Base-by-base conservation (phyloP, 2,113 vertebrate genomes). In the Ptyas mucosa region DNA sequence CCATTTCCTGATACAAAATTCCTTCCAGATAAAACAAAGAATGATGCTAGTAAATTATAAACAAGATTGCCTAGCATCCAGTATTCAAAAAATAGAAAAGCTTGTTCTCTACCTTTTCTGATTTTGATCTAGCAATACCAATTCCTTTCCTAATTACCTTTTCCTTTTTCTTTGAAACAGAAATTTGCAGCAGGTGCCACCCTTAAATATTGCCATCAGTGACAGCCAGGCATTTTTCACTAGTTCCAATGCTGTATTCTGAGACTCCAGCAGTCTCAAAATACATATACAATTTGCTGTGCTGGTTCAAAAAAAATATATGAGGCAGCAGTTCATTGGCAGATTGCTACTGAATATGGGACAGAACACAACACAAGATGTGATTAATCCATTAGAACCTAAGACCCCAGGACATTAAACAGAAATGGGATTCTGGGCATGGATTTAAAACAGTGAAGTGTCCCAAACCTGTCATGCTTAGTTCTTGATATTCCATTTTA, bases 1-100 rank as follows among this genome's bases (percentile, higher is more conserved):
- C 20, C n/a, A 86, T 90, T 3, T 0, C 88, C 94, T 90, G 88
- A 92, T 6, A 94, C 93, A 52, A 86, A 69, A 87, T 61, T 91
- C 3, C 69, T 55, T 90, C 53, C 64, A 69, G 51, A 39, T 52
- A 95, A 93, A 93, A 95, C 88, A 89, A 94, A 96, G 88, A 4
- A 94, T 9, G 93, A 52, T 1, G 43, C 0, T 57, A 43, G 43
- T 88, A 52, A 75, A 55, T 54, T 92, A 43, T 89, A 94, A 95
- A 91, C 1, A 91, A 90, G 90, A 64, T 39, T 43, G 24, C 8
- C 23, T 52, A 89, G 85, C 46, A 29, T 87, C 0, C 3, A 6
- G 85, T 46, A 92, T 51, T 53, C 75, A 93, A 85, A 23, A 23
- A 61, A 92, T 5, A 91, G 8, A 34, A 24, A 46, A 20, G 0